Base-by-base conservation (phyloP, 2,888 invertebrate genomes). In the Nomada fucata region DNA sequence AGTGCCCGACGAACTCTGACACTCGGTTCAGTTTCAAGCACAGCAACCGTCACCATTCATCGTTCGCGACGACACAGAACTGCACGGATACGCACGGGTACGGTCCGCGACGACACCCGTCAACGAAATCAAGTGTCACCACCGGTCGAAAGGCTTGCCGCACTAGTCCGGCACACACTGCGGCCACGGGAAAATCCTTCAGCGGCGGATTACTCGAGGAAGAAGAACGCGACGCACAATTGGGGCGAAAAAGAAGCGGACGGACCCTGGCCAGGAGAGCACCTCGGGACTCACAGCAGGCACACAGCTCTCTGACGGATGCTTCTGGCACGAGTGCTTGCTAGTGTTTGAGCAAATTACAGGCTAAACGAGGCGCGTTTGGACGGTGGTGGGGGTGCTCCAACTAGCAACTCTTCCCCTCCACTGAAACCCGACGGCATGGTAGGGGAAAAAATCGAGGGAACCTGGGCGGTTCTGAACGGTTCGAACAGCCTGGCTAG, bases 281-380 rank as follows among this genome's bases (percentile, higher is more conserved):
- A 47, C 44, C 65, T 65, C 71, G 63, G 60, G 57, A 63, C 63
- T 63, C 52, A 65, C 71, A 70, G 23, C 73, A 26, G 55, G 74
- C 74, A 77, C 60, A 26, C 47, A 77, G 84, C 84, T 71, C 76
- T 72, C 89, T 86, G 89, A 88, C 91, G 90, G 92, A 92, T 92
- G 92, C 90, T 92, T 90, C 93, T 93, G 92, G 92, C 93, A 87
- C 92, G 92, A 92, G 92, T 90, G 92, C 93, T 93, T 93, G 92
- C 90, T 93, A 90, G 93, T 93, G 92, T 94, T 94, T 94, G 94
- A 94, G 92, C 92, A 93, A 93, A 93, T 93, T 92, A 92, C 92
- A 91, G 90, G 90, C 93, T 93, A 93, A 93, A 93, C 92, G 92
- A 87, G 90, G 79, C 87, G 82, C 86, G 89, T 85, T 84, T 87